Percentiles rank a stretch among this genome's conserved stretches.
Evolutionary conservation across 1,140 invertebrate species (phyloP).

Genomic region (Elymnias hypermnestra): DNA sequence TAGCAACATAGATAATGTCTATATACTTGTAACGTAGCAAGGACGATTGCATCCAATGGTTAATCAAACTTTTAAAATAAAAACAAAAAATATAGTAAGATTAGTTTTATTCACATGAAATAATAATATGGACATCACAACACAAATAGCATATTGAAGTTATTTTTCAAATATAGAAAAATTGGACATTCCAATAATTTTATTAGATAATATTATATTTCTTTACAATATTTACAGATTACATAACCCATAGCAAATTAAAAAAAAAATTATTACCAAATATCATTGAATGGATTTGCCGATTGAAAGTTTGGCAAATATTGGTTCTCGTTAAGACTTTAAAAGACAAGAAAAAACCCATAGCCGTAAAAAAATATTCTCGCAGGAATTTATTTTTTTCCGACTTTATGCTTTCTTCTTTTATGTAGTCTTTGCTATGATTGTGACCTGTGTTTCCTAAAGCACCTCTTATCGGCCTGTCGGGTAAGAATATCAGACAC

Average conservation of each 20-base stretch:
- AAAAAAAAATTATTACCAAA: too few species aligned
- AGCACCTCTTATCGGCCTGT: constrained; percentile 92
- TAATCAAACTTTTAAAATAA: background rate
- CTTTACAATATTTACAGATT: constrained; percentile 22
- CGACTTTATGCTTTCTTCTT: constrained; percentile 16
- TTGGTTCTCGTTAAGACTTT: too few species aligned
- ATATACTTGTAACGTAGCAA: background rate
- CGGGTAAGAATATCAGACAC: constrained; percentile 93
- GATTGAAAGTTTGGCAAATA: too few species aligned
- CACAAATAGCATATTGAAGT: constrained; percentile 23
- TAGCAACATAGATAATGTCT: background rate
- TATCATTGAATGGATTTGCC: too few species aligned
- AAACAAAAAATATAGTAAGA: background rate
- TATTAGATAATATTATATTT: constrained; percentile 12
- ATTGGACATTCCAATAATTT: constrained; percentile 16
- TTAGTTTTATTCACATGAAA: constrained; percentile 20
- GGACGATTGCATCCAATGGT: background rate
- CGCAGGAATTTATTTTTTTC: background rate
- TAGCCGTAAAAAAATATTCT: background rate
- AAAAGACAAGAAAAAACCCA: too few species aligned
- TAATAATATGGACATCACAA: constrained; percentile 24
- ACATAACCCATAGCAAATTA: constrained; percentile 1
- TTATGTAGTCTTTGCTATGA: constrained; percentile 51
- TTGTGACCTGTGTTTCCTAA: constrained; percentile 85
- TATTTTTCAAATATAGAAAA: constrained; percentile 28